Evolutionary conservation across 2,888 invertebrate genomes (phyloP).

Genomic region (Ctenicera cuprea): DNA sequence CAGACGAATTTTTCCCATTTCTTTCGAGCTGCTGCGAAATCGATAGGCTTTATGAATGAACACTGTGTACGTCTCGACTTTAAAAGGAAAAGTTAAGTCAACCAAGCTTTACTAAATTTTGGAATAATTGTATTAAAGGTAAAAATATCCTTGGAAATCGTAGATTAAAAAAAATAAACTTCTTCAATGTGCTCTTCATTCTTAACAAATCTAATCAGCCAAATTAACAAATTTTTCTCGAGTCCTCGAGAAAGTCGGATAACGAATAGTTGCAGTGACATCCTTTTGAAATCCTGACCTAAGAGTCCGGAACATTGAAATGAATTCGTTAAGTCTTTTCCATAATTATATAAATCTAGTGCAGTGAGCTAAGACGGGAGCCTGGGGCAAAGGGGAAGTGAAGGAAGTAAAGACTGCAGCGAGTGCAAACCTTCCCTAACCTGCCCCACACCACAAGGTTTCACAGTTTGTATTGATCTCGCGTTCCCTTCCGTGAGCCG

Average conservation of each 20-base stretch:
- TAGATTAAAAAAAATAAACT: no score
- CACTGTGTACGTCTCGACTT: background rate
- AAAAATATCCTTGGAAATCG: no score
- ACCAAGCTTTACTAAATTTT: no score
- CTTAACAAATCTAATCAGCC: constrained; percentile 6
- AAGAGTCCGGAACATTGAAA: constrained; percentile 43
- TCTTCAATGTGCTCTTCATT: background rate
- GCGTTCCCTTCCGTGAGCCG: constrained; percentile 68
- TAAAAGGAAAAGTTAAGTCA: background rate
- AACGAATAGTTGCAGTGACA: constrained; percentile 21
- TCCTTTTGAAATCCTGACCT: constrained; percentile 32
- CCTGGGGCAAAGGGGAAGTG: constrained; percentile 62
- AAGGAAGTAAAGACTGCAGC: constrained; percentile 69
- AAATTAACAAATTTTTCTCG: constrained; percentile 27
- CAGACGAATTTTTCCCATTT: constrained; percentile 35
- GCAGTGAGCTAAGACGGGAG: constrained; percentile 62
- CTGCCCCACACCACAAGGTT: constrained; percentile 71
- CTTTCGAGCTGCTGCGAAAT: constrained; percentile 30
- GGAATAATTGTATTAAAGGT: no score
- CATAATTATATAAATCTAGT: constrained; percentile 63
- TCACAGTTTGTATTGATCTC: constrained; percentile 72
- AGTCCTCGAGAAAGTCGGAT: constrained; percentile 16
- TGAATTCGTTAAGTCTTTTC: constrained; percentile 43
- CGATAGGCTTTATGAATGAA: constrained; percentile 45
- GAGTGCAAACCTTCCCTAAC: constrained; percentile 70